These are phyloP conservation scores for Chelonoidis abingdonii DNA, from an alignment of 2,113 vertebrate species.

Conservation along the genomic window DNA sequence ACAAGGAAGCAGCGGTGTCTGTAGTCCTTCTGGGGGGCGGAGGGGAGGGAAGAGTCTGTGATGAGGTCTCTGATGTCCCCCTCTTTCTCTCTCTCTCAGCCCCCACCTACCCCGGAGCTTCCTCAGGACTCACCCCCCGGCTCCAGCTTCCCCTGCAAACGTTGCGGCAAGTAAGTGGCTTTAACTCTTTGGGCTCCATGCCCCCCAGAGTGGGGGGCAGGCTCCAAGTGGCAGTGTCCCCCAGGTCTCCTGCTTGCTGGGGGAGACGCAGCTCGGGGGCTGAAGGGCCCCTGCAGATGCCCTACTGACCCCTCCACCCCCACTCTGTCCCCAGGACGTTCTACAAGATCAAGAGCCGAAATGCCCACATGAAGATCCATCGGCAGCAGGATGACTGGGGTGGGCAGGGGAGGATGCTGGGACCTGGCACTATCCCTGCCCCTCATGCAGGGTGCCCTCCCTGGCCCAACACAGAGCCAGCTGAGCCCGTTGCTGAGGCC, in stretches of 20 bases:
- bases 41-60: not conserved
- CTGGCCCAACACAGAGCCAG: not conserved
- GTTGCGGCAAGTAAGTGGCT: slow-evolving; percentile 85
- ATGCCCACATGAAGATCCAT: slow-evolving; percentile 89
- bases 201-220: not conserved
- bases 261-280: not conserved
- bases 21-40: not conserved
- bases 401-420: not conserved
- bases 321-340: slow-evolving; percentile 77
- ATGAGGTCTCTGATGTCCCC: not conserved
- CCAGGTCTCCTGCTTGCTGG: not conserved
- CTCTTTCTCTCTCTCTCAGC: not conserved
- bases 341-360: slow-evolving; percentile 86
- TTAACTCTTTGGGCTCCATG: accelerated
- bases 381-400: slow-evolving; percentile 74
- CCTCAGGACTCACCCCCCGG: slow-evolving; percentile 71
- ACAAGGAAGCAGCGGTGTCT: not conserved
- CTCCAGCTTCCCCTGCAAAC: slow-evolving; percentile 82
- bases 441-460: not conserved
- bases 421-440: not conserved
- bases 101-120: slow-evolving; percentile 47
- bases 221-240: not conserved
- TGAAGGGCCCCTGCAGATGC: accelerated
- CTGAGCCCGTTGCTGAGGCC: not conserved
- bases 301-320: not conserved